These are phyloP conservation scores for Cottus gobio DNA, from an alignment of 2,113 vertebrate genomes.

Conservation along the genomic window DNA sequence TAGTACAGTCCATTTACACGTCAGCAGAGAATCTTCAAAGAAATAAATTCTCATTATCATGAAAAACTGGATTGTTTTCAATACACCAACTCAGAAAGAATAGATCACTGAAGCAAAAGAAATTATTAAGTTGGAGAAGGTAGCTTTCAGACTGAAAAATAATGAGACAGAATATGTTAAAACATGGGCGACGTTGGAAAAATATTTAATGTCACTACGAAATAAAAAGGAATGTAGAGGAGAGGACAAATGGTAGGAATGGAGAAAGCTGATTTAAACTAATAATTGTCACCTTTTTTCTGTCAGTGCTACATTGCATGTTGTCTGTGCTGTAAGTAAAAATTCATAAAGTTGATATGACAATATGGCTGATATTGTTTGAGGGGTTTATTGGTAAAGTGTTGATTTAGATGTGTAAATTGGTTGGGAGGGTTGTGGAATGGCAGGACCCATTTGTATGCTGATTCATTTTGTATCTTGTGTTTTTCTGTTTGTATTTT, in stretches of 20 bases:
- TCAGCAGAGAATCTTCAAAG: not conserved
- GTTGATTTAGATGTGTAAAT: not conserved
- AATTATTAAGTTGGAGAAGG: not conserved
- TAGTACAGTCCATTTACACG: not conserved
- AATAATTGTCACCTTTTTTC: not conserved
- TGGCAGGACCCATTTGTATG: not conserved
- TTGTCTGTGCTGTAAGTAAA: not conserved
- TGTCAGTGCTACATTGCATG: not conserved
- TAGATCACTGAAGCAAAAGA: constrained; percentile 4
- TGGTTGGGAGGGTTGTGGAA: not conserved
- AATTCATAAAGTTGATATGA: not conserved
- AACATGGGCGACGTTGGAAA: not conserved
- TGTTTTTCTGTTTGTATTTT: not conserved
- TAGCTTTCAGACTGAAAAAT: not conserved
- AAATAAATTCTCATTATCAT: not conserved
- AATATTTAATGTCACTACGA: not conserved
- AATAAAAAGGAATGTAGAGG: not conserved
- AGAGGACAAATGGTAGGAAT: not conserved
- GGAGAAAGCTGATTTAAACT: not conserved
- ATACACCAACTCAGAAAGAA: not conserved
- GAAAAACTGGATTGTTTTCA: not conserved
- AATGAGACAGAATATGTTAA: not conserved
- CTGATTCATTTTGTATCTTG: not conserved
- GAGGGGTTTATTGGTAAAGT: not conserved
- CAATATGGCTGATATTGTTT: not conserved